Evolutionary conservation across 92 coral and sea anemone species (phyloP), one percentile per base, ranked within the genome.

Genomic region (Pocillopora grandis): DNA sequence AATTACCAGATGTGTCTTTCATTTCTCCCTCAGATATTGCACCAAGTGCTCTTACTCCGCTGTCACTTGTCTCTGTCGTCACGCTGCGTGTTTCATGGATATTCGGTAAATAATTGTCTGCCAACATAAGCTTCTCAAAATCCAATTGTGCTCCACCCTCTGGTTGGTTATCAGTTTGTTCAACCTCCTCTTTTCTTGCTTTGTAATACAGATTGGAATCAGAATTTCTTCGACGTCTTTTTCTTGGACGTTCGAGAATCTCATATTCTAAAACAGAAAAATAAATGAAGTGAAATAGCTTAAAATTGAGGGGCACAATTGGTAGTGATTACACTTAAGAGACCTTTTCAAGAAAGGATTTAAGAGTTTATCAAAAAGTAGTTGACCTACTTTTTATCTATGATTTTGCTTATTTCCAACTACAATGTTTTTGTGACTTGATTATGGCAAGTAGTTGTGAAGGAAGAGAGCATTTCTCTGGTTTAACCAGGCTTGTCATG

Each of bases 1-100:
- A 75, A 4, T 23, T 75, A 75, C 79, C 65, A 33, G 62, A 21
- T 21, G 21, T 15, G 5, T 73, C 77, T 73, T 73, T 13, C 77
- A 56, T 49, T 73, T 56, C 72, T 20, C 58, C 4, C 18, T 75
- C 66, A 56, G 79, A 75, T 20, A 66, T 37, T 56, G 10, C 63
- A 18, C 17, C 62, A 20, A 2, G 36, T 18, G 36, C 52, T 33
- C 14, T 37, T 18, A 73, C 52, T 49, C 77, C 77, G n/a, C 77
- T 73, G 60, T 73, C 77, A 73, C 36, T 55, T 74, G 78, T 20
- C 19, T 52, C 19, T 58, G 36, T 58, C 14, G 65, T 49, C 59
- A 72, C 20, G 36, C 77, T 72, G 61, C 1, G 27, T 60, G 62
- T 72, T 27, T 72, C 77, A 72, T 13, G 77, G 15, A 72, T 48